phyloP scores from a whole-genome alignment of 2,888 invertebrate genomes.

The Germaria angustata region DNA sequence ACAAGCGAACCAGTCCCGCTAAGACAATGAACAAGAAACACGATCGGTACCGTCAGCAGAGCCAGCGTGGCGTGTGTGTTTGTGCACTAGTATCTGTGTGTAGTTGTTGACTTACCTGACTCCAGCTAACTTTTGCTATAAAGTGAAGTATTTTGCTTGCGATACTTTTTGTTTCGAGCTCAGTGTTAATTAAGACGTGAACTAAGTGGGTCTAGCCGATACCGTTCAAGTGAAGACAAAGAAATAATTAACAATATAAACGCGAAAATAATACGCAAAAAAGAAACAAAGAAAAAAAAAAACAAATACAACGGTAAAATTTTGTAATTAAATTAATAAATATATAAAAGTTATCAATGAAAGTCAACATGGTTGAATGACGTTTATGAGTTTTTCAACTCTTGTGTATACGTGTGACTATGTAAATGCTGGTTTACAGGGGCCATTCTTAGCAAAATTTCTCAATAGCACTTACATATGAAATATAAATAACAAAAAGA shows the following conservation, averaged over 20 bases:
- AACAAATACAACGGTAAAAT: slow-evolving; percentile 48
- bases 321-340: background rate
- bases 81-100: slow-evolving; percentile 4
- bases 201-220: slow-evolving; percentile 72
- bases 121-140: slow-evolving; percentile 71
- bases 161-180: slow-evolving; percentile 76
- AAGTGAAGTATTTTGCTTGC: slow-evolving; percentile 76
- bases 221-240: slow-evolving; percentile 31
- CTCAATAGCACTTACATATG: too few relatives aligned
- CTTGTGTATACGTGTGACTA: too few relatives aligned
- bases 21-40: slow-evolving; percentile 42
- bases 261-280: slow-evolving; percentile 14
- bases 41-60: slow-evolving; percentile 56
- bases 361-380: too few relatives aligned
- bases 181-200: slow-evolving; percentile 77
- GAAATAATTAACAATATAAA: slow-evolving; percentile 1
- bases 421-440: too few relatives aligned
- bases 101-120: slow-evolving; percentile 38
- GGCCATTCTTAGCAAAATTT: too few relatives aligned
- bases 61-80: background rate
- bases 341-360: too few relatives aligned
- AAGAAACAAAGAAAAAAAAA: background rate
- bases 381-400: too few relatives aligned
- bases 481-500: too few relatives aligned
- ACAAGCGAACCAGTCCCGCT: slow-evolving; percentile 13